These are phyloP conservation scores for Drosophila prostipennis DNA, from an alignment of 2,888 invertebrate species.

Conservation along the genomic window DNA sequence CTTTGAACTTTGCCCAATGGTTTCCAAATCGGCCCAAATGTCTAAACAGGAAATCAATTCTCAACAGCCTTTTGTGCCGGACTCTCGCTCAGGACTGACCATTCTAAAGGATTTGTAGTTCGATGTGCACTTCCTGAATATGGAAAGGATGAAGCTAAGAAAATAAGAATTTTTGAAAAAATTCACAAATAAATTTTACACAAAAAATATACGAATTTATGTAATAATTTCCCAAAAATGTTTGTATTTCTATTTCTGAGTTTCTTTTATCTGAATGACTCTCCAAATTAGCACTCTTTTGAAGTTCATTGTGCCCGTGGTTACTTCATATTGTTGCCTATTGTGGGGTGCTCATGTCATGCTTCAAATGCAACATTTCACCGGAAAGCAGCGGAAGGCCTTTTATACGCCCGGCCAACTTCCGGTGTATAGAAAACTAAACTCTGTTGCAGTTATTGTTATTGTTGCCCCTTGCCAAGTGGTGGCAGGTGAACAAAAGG, in stretches of 20 bases:
- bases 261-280: neutral
- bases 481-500: slow-evolving; percentile 57
- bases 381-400: slow-evolving; percentile 75
- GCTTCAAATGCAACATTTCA: slow-evolving; percentile 76
- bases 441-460: slow-evolving; percentile 46
- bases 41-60: slow-evolving; percentile 77
- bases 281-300: slow-evolving; percentile 14
- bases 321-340: slow-evolving; percentile 45
- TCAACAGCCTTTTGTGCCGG: slow-evolving; percentile 63
- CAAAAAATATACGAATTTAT: too few relatives aligned
- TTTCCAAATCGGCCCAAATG: slow-evolving; percentile 68
- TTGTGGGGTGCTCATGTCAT: slow-evolving; percentile 63
- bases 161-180: too few relatives aligned
- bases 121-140: neutral
- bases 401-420: slow-evolving; percentile 72
- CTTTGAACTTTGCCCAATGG: slow-evolving; percentile 50
- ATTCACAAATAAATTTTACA: too few relatives aligned
- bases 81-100: slow-evolving; percentile 1
- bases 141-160: too few relatives aligned
- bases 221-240: too few relatives aligned
- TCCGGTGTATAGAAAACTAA: slow-evolving; percentile 72
- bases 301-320: slow-evolving; percentile 23
- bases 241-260: neutral
- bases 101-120: slow-evolving; percentile 7
- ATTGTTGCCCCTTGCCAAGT: slow-evolving; percentile 47